Base-by-base conservation (phyloP, 2,113 vertebrate species). In the Gymnogyps californianus region DNA sequence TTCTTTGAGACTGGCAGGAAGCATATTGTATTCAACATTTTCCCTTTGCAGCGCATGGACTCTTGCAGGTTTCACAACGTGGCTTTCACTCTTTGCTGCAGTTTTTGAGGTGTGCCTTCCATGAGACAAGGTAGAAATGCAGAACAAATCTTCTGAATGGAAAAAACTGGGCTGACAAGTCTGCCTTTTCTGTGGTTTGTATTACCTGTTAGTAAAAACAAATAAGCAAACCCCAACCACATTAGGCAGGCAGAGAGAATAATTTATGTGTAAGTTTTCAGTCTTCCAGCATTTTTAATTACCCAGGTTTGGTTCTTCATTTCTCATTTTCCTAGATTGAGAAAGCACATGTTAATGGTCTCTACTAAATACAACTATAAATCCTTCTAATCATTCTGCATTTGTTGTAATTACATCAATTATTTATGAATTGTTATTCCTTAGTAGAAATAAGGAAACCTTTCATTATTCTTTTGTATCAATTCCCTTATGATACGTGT, bases 181-280 rank as follows among this genome's bases (percentile, higher is more conserved):
- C 95, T 91, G 89, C 38, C 87, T 11, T 89, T 96, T 91, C 83
- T 94, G 92, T 83, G 82, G 90, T 92, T 96, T 94, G 15, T 70
- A 24, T 92, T 88, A 88, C 87, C 88, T 94, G 82, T 46, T 80
- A 86, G 78, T 83, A 58, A 94, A 94, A 96, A 90, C 82, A 90
- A 96, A 86, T 32, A 90, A 93, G 92, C 71, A 93, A 97, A 94
- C 58, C 51, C 49, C 49, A 81, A 29, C 25, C 66, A 49, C 49
- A 22, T 40, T n/a, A 77, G 57, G 46, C 52, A 69, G 59, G 25
- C 51, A 52, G 52, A 32, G 54, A 59, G 66, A 76, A 62, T 80
- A 80, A 89, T 76, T 62, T 42, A 61, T 76, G 62, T 82, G 17
- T 16, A 6, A 38, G 24, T 93, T 69, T 93, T 94, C 71, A 46